Conservation (phyloP, 2,888 invertebrate genomes). For the Drosophila longiperda region DNA sequence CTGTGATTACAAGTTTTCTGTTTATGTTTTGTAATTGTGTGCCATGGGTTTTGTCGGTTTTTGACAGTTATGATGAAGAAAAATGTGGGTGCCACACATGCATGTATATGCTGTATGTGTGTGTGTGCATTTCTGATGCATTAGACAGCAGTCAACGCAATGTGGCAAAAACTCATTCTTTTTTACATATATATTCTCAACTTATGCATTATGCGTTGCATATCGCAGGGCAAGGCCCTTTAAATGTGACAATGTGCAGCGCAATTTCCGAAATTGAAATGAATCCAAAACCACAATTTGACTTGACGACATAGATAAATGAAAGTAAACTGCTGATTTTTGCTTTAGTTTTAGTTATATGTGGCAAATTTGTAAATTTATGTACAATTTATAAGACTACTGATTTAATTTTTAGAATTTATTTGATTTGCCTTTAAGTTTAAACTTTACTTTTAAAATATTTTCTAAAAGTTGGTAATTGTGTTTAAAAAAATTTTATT, state of each 20-base stretch:
- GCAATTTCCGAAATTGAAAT: slow-evolving; percentile 64
- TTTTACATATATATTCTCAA: slow-evolving; percentile 9
- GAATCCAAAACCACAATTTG: slow-evolving; percentile 28
- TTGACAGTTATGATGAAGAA: slow-evolving; percentile 78
- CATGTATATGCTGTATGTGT: slow-evolving; percentile 1
- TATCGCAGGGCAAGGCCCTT: slow-evolving; percentile 61
- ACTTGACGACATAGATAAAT: slow-evolving; percentile 7
- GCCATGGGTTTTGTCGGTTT: slow-evolving; percentile 74
- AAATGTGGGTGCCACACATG: slow-evolving; percentile 53
- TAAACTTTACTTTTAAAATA: not conserved
- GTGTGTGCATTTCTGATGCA: slow-evolving; percentile 29
- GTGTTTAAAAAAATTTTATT: not conserved
- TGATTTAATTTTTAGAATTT: not conserved
- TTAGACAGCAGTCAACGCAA: slow-evolving; percentile 43
- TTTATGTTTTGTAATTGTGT: slow-evolving; percentile 72
- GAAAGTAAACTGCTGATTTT: not conserved
- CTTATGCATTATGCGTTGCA: slow-evolving; percentile 27
- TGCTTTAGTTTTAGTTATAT: not conserved
- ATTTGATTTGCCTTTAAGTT: not conserved
- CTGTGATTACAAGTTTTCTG: slow-evolving; percentile 78
- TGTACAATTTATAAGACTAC: not conserved
- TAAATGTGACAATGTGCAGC: slow-evolving; percentile 49
- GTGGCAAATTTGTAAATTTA: not conserved
- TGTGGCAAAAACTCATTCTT: slow-evolving; percentile 33
- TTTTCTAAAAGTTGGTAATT: too few species aligned